Percentiles rank a stretch among this genome's conserved stretches.
Evolutionary conservation across 2,113 vertebrate species (phyloP).

Genomic region (Chloropsis cyanopogon): DNA sequence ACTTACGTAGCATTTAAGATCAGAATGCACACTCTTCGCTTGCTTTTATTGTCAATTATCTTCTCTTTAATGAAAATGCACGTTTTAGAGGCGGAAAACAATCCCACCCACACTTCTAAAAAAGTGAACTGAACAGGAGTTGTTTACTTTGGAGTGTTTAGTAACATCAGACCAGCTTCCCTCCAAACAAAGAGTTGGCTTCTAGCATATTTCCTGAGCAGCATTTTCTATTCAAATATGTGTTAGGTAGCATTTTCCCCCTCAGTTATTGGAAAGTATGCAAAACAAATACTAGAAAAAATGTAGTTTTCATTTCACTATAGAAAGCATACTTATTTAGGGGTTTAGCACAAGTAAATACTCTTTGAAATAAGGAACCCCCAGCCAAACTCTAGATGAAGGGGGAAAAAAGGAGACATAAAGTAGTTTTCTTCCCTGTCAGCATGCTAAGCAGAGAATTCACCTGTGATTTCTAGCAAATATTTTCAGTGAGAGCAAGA

Average conservation of each 20-base stretch:
- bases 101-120: not conserved
- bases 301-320: not conserved
- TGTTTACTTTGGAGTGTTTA: not conserved
- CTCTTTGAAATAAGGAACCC: not conserved
- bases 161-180: not conserved
- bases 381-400: not conserved
- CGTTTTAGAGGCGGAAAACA: not conserved
- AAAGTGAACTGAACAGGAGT: not conserved
- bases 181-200: not conserved
- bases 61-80: not conserved
- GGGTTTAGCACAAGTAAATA: not conserved
- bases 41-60: not conserved
- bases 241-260: not conserved
- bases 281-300: not conserved
- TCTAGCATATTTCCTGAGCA: not conserved
- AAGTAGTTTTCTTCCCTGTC: not conserved
- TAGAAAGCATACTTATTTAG: not conserved
- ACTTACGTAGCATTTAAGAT: not conserved
- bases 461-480: not conserved
- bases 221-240: not conserved
- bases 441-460: not conserved
- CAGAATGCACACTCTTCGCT: not conserved
- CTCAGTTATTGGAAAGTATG: not conserved
- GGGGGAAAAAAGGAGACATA: accelerated
- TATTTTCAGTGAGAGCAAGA: not conserved